A percentile compares a stretch with the other conserved stretches of the same genome.
Conservation (phyloP, 2,888 invertebrate genomes). For the Phlogophora meticulosa region DNA sequence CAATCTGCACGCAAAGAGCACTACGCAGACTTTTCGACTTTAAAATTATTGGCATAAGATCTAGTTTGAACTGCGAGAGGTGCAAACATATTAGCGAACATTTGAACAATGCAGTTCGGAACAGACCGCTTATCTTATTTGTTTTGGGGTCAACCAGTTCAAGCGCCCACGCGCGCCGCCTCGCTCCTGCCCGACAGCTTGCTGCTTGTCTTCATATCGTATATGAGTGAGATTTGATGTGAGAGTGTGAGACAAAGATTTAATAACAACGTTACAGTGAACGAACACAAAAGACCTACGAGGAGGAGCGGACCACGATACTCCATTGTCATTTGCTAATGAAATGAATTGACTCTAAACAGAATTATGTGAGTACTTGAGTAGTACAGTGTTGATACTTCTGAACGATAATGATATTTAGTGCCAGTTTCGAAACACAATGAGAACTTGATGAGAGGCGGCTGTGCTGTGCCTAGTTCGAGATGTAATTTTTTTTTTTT, state of each 20-base stretch:
- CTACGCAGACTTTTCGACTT: constrained; percentile 21
- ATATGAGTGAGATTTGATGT: not conserved
- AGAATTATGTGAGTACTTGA: not conserved
- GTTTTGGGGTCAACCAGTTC: constrained; percentile 74
- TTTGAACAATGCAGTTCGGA: constrained; percentile 62
- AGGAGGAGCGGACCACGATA: not conserved
- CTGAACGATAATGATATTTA: no score
- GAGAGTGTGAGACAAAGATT: constrained; percentile 3
- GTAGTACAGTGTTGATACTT: constrained; percentile 1
- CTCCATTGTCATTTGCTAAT: constrained; percentile 14
- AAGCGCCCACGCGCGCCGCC: constrained; percentile 50
- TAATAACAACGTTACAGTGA: constrained; percentile 15
- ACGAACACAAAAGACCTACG: constrained; percentile 4
- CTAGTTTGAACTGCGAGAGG: constrained; percentile 24
- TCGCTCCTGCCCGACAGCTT: not conserved
- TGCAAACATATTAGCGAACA: constrained; percentile 34
- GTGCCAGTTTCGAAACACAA: not conserved
- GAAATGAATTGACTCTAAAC: not conserved
- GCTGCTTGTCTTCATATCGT: constrained; percentile 19
- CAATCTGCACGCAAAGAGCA: constrained; percentile 19
- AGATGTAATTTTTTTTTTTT: no score
- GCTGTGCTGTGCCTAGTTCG: not conserved
- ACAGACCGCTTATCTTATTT: constrained; percentile 73
- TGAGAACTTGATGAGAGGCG: not conserved
- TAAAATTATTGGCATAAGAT: constrained; percentile 33